phyloP scores from a whole-genome alignment of 2,113 vertebrate genomes.

The Deroptyus accipitrinus region DNA sequence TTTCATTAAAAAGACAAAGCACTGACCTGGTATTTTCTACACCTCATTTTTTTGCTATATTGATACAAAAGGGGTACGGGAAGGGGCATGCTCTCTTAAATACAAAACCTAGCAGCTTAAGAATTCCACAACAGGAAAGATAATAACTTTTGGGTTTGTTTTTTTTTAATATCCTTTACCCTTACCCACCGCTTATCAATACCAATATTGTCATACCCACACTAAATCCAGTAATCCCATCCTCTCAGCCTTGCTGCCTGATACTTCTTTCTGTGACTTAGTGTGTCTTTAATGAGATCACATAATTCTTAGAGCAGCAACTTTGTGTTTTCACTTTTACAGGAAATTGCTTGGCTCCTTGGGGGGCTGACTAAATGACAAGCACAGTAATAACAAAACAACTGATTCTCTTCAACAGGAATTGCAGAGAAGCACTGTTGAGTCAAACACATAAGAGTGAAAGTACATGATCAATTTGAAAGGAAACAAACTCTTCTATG shows the following conservation, averaged over 20 bases:
- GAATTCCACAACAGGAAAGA: background rate
- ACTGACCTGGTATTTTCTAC: background rate
- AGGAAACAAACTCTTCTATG: background rate
- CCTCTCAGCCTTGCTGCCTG: background rate
- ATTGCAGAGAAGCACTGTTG: background rate
- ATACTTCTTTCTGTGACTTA: background rate
- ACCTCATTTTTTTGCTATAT: background rate
- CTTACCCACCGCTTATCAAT: background rate
- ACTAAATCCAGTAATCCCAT: background rate
- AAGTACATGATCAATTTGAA: background rate
- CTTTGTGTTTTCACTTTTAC: slow-evolving; percentile 27
- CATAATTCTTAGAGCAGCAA: slow-evolving; percentile 7
- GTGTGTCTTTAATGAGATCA: slow-evolving; percentile 1
- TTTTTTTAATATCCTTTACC: background rate
- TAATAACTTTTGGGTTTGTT: background rate
- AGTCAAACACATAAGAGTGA: background rate
- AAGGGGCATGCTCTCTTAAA: background rate
- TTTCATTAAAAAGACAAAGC: background rate
- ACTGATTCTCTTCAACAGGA: background rate
- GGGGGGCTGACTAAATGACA: slow-evolving; percentile 7
- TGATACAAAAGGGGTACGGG: background rate
- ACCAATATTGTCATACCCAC: background rate
- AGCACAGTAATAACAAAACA: slow-evolving; percentile 32
- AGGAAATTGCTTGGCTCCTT: slow-evolving; percentile 27
- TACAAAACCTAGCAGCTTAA: background rate